phyloP scores from a whole-genome alignment of 2,797 vertebrate species.

The Micromesistius poutassou region DNA sequence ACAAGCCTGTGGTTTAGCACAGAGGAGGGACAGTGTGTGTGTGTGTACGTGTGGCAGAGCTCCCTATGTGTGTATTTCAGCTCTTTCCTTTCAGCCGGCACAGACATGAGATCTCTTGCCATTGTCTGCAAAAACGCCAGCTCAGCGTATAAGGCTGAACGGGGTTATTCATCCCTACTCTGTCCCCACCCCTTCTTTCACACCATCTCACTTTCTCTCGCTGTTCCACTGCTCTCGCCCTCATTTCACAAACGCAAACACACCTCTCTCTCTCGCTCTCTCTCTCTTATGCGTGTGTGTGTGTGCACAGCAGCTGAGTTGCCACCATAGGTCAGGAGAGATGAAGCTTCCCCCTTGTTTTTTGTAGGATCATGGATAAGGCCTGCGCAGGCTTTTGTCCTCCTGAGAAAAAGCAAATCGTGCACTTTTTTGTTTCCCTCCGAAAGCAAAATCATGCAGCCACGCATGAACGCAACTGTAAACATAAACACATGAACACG shows the following conservation, averaged over 20 bases:
- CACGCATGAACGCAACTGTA: conserved; percentile 20
- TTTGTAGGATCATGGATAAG: conserved; percentile 50
- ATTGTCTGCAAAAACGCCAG: conserved; percentile 72
- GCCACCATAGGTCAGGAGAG: conserved; percentile 34
- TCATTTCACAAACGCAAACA: conserved; percentile 14
- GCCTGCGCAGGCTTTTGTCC: conserved; percentile 55
- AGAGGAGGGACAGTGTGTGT: conserved; percentile 30
- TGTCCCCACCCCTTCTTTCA: conserved; percentile 28
- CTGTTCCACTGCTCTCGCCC: conserved; percentile 23
- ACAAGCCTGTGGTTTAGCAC: conserved; percentile 23
- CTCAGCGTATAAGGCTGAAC: conserved; percentile 62
- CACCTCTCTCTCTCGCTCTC: conserved; percentile 3
- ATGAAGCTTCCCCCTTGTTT: conserved; percentile 44
- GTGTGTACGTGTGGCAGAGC: neutral
- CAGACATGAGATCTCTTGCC: conserved; percentile 64
- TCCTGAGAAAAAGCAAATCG: conserved; percentile 52
- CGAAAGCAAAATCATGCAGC: too few relatives aligned
- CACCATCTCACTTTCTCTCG: conserved; percentile 32
- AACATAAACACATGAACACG: conserved; percentile 34
- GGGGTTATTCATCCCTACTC: conserved; percentile 30
- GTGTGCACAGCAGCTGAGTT: conserved; percentile 35
- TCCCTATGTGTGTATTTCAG: conserved; percentile 38
- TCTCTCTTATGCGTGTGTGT: neutral
- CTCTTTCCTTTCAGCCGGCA: conserved; percentile 56
- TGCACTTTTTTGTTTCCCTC: conserved; percentile 45